phyloP scores from a whole-genome alignment of 2,888 invertebrate species.

The Chaetogeoica ovagalla region DNA sequence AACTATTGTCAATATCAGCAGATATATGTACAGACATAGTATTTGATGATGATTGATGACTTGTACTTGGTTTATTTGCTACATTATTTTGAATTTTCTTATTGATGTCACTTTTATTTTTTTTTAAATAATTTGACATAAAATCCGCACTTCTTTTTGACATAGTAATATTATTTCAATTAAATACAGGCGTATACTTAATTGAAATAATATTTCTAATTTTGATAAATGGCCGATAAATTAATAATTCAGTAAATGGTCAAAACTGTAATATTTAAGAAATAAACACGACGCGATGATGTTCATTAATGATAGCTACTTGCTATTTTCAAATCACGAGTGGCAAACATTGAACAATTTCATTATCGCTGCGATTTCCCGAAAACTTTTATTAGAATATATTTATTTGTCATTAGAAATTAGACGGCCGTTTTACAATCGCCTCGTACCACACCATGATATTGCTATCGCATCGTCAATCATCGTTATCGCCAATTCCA shows the following conservation, averaged over 20 bases:
- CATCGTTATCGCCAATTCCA: neutral
- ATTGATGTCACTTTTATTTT: conserved; percentile 2
- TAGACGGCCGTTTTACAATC: neutral
- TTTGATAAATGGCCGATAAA: neutral
- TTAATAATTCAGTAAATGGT: no score
- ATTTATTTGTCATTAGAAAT: no score
- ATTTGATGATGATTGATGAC: conserved; percentile 15
- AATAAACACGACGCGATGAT: neutral
- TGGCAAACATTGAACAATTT: no score
- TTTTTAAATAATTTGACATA: conserved; percentile 12
- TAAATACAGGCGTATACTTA: neutral
- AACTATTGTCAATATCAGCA: conserved; percentile 23
- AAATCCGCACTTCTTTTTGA: conserved; percentile 11
- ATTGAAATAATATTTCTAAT: neutral
- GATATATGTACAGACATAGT: neutral
- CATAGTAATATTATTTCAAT: conserved; percentile 23
- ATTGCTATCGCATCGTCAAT: conserved; percentile 1
- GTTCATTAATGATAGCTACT: neutral
- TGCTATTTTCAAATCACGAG: neutral
- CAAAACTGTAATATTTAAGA: conserved; percentile 12
- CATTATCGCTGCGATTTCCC: no score
- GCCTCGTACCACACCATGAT: conserved; percentile 5
- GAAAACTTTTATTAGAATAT: no score
- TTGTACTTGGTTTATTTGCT: neutral
- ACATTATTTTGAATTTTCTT: neutral